These are phyloP conservation scores for Poecilia wingei DNA, from an alignment of 2,797 vertebrate genomes.

Conservation along the genomic window DNA sequence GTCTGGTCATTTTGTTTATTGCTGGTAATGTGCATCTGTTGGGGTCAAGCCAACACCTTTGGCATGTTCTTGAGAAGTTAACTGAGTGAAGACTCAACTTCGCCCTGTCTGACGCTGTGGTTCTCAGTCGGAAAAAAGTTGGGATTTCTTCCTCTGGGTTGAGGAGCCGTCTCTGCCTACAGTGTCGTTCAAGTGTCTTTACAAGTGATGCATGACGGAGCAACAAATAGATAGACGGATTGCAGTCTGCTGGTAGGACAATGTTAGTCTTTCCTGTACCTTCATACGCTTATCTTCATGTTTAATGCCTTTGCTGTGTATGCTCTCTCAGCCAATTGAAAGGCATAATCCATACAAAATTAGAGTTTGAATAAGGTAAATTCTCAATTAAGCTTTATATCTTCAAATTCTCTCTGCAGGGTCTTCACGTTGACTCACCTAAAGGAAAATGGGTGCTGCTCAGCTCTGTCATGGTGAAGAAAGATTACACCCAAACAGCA, in stretches of 20 bases:
- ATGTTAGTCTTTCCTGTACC: not conserved
- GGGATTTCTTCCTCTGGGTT: not conserved
- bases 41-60: not conserved
- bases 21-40: not conserved
- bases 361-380: not conserved
- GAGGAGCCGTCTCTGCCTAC: not conserved
- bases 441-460: not conserved
- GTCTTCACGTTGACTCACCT: not conserved
- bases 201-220: not conserved
- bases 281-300: not conserved
- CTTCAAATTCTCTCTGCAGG: not conserved
- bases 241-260: not conserved
- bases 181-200: not conserved
- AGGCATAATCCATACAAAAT: not conserved
- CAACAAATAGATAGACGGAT: not conserved
- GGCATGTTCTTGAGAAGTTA: not conserved
- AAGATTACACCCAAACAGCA: not conserved
- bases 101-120: not conserved
- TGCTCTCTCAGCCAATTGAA: not conserved
- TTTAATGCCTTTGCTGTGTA: not conserved
- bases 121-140: not conserved
- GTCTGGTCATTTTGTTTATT: not conserved
- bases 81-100: not conserved
- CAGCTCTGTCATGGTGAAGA: not conserved
- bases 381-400: not conserved